A percentile compares a stretch with the other conserved stretches of the same genome.
phyloP scores from a whole-genome alignment of 1,140 invertebrate genomes.

The Papilio xuthus region DNA sequence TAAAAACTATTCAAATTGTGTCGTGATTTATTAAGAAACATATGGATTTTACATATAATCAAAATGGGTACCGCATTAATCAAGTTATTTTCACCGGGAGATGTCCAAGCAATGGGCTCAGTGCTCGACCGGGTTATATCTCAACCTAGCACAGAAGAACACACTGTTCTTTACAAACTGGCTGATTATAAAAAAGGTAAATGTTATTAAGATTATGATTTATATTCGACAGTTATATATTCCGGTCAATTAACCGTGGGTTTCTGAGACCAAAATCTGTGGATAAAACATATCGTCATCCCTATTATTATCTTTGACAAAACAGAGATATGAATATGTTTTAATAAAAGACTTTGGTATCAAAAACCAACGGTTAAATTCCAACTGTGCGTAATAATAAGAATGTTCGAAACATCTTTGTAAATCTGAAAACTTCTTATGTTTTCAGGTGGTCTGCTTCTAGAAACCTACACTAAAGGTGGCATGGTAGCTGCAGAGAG shows the following conservation, averaged over 20 bases:
- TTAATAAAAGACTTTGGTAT: too few relatives aligned
- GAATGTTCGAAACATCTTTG: too few relatives aligned
- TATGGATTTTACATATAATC: not conserved
- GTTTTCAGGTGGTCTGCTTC: slow-evolving; percentile 87
- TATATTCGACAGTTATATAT: too few relatives aligned
- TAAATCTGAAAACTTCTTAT: not conserved
- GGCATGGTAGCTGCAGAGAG: slow-evolving; percentile 92
- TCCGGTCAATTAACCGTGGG: too few relatives aligned
- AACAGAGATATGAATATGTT: too few relatives aligned
- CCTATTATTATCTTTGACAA: too few relatives aligned
- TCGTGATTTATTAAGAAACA: not conserved
- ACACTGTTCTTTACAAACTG: slow-evolving; percentile 92
- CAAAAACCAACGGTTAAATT: too few relatives aligned
- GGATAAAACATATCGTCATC: too few relatives aligned
- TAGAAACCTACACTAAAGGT: slow-evolving; percentile 92
- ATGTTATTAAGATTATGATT: not conserved
- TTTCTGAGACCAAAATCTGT: too few relatives aligned
- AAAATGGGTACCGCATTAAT: slow-evolving; percentile 67
- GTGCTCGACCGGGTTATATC: slow-evolving; percentile 94
- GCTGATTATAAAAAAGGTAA: slow-evolving; percentile 94
- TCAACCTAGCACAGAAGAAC: slow-evolving; percentile 91
- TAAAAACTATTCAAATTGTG: not conserved
- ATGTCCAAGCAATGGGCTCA: slow-evolving; percentile 84
- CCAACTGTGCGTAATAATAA: too few relatives aligned
- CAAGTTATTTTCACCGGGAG: slow-evolving; percentile 74